These are phyloP conservation scores for Drosophila virilis DNA, from an alignment of 1,140 invertebrate genomes.

Conservation along the genomic window DNA sequence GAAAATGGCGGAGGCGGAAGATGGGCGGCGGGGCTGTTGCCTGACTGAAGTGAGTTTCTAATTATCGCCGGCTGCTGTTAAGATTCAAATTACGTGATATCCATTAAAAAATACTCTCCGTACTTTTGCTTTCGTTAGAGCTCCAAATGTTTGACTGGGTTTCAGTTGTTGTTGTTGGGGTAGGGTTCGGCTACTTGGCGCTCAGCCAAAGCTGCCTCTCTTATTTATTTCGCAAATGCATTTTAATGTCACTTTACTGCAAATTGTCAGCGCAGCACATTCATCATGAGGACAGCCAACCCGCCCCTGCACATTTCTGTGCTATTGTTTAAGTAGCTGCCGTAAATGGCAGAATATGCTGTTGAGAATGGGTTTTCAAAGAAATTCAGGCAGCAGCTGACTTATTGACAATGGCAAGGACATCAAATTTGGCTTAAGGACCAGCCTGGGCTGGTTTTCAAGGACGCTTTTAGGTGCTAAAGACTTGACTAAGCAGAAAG, in stretches of 20 bases:
- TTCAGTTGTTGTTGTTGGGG: neutral
- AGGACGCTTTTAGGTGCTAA: constrained; percentile 6
- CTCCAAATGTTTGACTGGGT: constrained; percentile 42
- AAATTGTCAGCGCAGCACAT: constrained; percentile 59
- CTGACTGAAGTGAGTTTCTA: constrained; percentile 41
- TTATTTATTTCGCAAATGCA: constrained; percentile 69
- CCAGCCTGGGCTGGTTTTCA: constrained; percentile 3
- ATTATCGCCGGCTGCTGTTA: constrained; percentile 57
- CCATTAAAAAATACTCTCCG: constrained; percentile 38
- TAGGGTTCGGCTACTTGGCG: neutral
- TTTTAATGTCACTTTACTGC: constrained; percentile 67
- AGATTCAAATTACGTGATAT: constrained; percentile 45
- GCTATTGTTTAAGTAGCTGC: constrained; percentile 48
- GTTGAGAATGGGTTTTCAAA: neutral
- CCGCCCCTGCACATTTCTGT: constrained; percentile 22
- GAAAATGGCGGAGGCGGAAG: neutral
- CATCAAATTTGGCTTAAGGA: constrained; percentile 18
- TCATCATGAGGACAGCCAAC: constrained; percentile 28
- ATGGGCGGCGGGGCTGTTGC: neutral
- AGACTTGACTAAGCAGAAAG: neutral
- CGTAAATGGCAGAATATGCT: constrained; percentile 27
- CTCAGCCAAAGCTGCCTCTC: constrained; percentile 35
- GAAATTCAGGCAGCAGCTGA: constrained; percentile 1
- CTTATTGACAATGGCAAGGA: constrained; percentile 25
- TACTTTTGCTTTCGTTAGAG: constrained; percentile 50